These are phyloP conservation scores for Bryconaethiops microstoma DNA, from an alignment of 2,797 vertebrate species.

Conservation along the genomic window DNA sequence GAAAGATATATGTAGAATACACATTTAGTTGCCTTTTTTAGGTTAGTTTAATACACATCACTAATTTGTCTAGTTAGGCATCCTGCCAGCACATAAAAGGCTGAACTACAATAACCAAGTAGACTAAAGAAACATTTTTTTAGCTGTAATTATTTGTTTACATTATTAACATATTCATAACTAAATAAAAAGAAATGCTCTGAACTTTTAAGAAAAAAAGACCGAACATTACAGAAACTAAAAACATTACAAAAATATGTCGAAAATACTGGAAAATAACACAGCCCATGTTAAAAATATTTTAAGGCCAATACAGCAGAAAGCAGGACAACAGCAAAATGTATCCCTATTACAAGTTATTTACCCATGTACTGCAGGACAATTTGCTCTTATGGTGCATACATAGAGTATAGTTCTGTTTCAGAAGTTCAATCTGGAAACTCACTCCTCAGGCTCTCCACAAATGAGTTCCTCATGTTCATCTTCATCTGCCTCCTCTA, in stretches of 20 bases:
- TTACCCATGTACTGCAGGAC: not conserved
- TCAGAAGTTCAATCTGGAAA: too few relatives aligned
- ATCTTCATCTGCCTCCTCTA: constrained; percentile 58
- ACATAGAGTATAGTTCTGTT: constrained; percentile 38
- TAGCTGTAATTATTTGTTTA: not conserved
- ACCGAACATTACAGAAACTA: not conserved
- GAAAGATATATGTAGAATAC: not conserved
- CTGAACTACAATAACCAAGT: not conserved
- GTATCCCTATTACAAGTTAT: too few relatives aligned
- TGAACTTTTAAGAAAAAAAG: not conserved
- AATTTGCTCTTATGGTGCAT: not conserved
- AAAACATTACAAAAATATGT: not conserved
- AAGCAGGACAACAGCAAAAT: not conserved
- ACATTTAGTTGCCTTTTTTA: not conserved
- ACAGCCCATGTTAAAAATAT: not conserved
- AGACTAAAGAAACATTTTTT: not conserved
- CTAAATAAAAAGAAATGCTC: not conserved
- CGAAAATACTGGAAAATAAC: not conserved
- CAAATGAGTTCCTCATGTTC: constrained; percentile 65
- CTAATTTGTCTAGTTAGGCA: too few relatives aligned
- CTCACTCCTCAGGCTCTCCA: constrained; percentile 52
- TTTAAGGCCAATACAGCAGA: not conserved
- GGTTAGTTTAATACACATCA: not conserved
- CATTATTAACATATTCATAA: too few relatives aligned
- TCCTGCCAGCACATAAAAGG: not conserved